phyloP scores from a whole-genome alignment of 2,888 invertebrate species.

The Sphaerophoria taeniata region DNA sequence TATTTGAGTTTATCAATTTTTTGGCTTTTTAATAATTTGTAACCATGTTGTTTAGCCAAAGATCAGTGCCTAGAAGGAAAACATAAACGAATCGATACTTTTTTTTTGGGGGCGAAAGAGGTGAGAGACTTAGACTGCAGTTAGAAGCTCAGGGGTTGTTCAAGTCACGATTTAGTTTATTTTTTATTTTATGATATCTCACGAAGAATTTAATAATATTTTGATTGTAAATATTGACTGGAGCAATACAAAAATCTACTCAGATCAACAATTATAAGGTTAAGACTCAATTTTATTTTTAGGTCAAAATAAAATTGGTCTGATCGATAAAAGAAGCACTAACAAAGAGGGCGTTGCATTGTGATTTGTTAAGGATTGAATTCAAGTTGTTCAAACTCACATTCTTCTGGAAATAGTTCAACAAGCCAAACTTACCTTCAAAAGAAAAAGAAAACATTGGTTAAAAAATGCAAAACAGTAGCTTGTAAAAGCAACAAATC shows the following conservation, averaged over 20 bases:
- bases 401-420: no score
- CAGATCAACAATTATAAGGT: slow-evolving; percentile 16
- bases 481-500: no score
- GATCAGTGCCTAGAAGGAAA: slow-evolving; percentile 15
- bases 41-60: slow-evolving; percentile 35
- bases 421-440: no score
- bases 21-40: slow-evolving; percentile 8
- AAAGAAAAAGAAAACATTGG: no score
- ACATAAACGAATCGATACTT: slow-evolving; percentile 18
- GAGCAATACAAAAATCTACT: neutral
- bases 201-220: neutral
- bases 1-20: slow-evolving; percentile 52
- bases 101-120: slow-evolving; percentile 9
- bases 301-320: neutral
- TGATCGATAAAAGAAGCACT: neutral
- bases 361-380: no score
- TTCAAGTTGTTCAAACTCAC: no score
- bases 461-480: no score
- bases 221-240: slow-evolving; percentile 3
- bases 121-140: neutral
- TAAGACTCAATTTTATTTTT: slow-evolving; percentile 14
- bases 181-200: slow-evolving; percentile 14
- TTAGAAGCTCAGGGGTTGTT: slow-evolving; percentile 59
- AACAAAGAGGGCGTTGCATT: neutral
- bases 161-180: slow-evolving; percentile 55